Percentiles rank a stretch among this genome's conserved stretches.
These are phyloP conservation scores for Syngnathus rostellatus DNA, from an alignment of 2,797 vertebrate species.

Conservation along the genomic window DNA sequence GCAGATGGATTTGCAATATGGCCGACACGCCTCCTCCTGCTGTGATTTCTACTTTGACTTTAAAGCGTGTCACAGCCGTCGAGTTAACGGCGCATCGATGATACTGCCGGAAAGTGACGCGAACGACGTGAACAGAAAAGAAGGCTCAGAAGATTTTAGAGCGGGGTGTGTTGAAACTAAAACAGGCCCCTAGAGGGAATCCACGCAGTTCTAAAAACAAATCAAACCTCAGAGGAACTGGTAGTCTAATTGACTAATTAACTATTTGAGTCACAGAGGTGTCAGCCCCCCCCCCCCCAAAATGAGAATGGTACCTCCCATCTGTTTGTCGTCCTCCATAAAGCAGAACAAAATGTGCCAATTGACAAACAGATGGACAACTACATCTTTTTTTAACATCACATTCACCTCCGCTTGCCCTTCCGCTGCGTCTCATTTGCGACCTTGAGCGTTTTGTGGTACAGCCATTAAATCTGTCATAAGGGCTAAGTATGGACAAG, in stretches of 20 bases:
- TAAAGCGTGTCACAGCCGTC: conserved; percentile 4
- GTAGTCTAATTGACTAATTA: not conserved
- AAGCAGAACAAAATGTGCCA: not conserved
- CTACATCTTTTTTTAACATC: not conserved
- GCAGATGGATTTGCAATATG: conserved; percentile 63
- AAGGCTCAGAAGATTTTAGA: not conserved
- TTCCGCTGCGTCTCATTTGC: not conserved
- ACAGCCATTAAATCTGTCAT: conserved; percentile 10
- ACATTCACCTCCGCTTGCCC: not conserved
- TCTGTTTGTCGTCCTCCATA: not conserved
- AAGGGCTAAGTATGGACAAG: conserved; percentile 2
- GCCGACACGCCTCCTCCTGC: conserved; percentile 9
- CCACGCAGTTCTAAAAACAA: not conserved
- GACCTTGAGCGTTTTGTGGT: not conserved
- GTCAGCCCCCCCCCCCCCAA: not conserved
- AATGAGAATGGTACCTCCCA: not conserved
- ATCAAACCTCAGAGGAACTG: not conserved
- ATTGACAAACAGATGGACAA: not conserved
- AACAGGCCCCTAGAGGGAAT: not conserved
- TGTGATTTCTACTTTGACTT: not conserved
- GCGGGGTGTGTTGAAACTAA: not conserved
- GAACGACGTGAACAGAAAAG: not conserved
- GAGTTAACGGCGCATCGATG: not conserved
- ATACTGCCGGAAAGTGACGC: not conserved
- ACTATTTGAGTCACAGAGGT: not conserved